Evolutionary conservation across 1,140 invertebrate species (phyloP).

Genomic region (Dreissena rostriformis): DNA sequence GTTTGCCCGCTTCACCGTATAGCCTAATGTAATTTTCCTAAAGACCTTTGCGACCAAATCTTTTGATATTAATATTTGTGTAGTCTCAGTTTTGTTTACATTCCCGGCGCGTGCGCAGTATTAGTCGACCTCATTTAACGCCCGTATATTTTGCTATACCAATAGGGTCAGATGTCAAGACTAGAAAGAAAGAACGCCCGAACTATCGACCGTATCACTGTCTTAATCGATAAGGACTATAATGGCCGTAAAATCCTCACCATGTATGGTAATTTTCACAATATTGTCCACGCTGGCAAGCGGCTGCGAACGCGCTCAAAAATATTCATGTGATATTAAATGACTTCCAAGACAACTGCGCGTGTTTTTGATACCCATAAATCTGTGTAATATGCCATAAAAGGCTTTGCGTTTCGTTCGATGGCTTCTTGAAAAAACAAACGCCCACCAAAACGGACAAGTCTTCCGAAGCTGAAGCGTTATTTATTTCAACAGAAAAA

Average conservation of each 20-base stretch:
- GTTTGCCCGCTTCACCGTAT: constrained; percentile 49
- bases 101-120: constrained; percentile 54
- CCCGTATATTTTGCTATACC: constrained; percentile 46
- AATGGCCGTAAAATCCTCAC: constrained; percentile 13
- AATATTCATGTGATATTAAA: constrained; percentile 42
- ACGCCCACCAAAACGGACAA: no score
- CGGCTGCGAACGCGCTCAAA: constrained; percentile 6
- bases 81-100: constrained; percentile 56
- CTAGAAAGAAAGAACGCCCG: constrained; percentile 29
- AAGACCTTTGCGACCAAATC: constrained; percentile 50
- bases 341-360: constrained; percentile 42
- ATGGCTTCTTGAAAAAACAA: no score
- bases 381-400: constrained; percentile 19
- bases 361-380: constrained; percentile 43
- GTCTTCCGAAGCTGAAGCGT: no score
- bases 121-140: constrained; percentile 48
- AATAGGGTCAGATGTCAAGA: constrained; percentile 47
- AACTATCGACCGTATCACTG: constrained; percentile 44
- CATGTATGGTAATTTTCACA: constrained; percentile 33
- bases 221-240: constrained; percentile 37
- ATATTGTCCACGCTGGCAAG: constrained; percentile 15
- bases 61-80: constrained; percentile 60
- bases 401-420: not conserved
- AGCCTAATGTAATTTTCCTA: constrained; percentile 54
- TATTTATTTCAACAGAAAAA: no score